Conservation (phyloP, 1,140 invertebrate genomes). For the Diabrotica undecimpunctata region DNA sequence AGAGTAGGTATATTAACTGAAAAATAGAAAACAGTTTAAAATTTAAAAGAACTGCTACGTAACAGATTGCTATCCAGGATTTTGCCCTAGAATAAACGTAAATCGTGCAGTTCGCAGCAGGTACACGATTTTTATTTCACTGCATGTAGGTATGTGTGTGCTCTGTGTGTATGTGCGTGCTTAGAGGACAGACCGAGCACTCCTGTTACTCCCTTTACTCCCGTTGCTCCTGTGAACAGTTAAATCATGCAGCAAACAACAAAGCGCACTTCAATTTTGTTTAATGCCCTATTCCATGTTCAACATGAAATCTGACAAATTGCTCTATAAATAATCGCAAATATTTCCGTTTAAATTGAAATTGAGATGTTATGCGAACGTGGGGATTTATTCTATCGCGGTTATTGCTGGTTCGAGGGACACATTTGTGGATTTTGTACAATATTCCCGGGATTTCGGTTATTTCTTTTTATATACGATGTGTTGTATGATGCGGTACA, state of each 20-base stretch:
- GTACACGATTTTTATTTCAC: neutral
- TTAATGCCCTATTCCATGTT: neutral
- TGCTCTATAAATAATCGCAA: neutral
- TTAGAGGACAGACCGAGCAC: neutral
- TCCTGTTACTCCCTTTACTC: too few relatives aligned
- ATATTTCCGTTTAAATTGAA: conserved; percentile 1
- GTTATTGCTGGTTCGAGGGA: neutral
- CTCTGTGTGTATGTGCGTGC: neutral
- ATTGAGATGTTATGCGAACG: neutral
- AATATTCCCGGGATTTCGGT: neutral
- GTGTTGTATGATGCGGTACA: neutral
- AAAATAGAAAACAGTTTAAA: too few relatives aligned
- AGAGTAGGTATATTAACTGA: too few relatives aligned
- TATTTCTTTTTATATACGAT: neutral
- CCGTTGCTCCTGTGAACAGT: neutral
- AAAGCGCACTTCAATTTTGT: neutral
- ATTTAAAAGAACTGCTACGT: too few relatives aligned
- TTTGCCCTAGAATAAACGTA: too few relatives aligned
- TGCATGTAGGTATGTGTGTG: neutral
- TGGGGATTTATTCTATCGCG: neutral
- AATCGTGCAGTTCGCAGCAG: neutral
- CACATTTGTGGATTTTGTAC: neutral
- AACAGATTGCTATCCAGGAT: too few relatives aligned
- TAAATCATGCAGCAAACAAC: conserved; percentile 2
- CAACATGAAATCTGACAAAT: conserved; percentile 1